Percentiles rank a stretch among this genome's conserved stretches.
Evolutionary conservation across 2,888 invertebrate genomes (phyloP).

Genomic region (Ophioninae sp.): DNA sequence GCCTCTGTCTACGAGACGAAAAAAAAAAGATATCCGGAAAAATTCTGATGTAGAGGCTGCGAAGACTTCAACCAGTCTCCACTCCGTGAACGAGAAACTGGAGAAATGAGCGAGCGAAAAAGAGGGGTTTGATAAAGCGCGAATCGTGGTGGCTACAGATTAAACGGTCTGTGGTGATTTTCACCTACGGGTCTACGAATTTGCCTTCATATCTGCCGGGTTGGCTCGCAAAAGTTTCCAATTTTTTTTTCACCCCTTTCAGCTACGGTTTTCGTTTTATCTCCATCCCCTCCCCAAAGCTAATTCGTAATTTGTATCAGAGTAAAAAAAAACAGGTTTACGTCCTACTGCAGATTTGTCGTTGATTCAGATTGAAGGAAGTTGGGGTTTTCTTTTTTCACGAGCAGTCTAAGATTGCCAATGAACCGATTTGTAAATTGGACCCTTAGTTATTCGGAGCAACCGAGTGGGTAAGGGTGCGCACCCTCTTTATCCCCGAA

Average conservation of each 20-base stretch:
- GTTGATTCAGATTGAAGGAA: neutral
- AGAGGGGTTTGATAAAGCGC: slow-evolving; percentile 50
- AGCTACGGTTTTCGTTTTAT: neutral
- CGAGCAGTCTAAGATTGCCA: neutral
- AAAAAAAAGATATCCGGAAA: slow-evolving; percentile 11
- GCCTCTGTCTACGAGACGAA: slow-evolving; percentile 51
- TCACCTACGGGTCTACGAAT: slow-evolving; percentile 49
- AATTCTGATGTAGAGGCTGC: slow-evolving; percentile 13
- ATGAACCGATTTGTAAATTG: neutral
- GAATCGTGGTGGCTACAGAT: slow-evolving; percentile 60
- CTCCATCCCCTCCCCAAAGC: neutral
- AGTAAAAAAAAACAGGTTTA: neutral
- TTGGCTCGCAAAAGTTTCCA: slow-evolving; percentile 18
- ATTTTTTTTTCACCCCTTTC: slow-evolving; percentile 14
- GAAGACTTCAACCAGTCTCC: slow-evolving; percentile 8
- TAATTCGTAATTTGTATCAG: neutral
- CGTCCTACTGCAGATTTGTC: neutral
- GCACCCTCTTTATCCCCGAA: no score
- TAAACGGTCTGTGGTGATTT: slow-evolving; percentile 51
- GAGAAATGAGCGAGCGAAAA: slow-evolving; percentile 48
- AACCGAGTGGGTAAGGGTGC: no score
- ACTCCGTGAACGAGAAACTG: slow-evolving; percentile 9
- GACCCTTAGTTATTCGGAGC: neutral
- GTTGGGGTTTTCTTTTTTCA: neutral
- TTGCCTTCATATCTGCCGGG: slow-evolving; percentile 58